Evolutionary conservation across 2,797 vertebrate species (phyloP).

Genomic region (Fistularia commersonii): DNA sequence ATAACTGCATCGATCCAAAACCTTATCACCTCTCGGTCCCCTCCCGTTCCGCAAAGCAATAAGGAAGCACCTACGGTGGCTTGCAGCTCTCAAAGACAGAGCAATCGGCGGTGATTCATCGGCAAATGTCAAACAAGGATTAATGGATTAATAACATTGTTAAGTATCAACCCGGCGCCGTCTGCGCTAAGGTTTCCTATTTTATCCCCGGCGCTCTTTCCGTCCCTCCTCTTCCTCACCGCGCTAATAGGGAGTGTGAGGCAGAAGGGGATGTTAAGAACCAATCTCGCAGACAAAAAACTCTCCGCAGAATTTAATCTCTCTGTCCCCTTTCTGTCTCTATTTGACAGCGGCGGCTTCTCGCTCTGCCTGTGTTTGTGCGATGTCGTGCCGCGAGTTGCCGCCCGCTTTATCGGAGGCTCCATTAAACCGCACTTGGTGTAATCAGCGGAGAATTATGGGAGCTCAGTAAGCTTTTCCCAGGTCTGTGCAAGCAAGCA

Average conservation of each 20-base stretch:
- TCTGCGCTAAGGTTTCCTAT: constrained; percentile 47
- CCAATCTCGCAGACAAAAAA: constrained; percentile 78
- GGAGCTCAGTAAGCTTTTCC: constrained; percentile 41
- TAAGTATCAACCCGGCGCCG: constrained; percentile 69
- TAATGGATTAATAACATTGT: constrained; percentile 79
- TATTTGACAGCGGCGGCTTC: constrained; percentile 59
- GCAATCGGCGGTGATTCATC: constrained; percentile 70
- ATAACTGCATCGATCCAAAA: too few species aligned
- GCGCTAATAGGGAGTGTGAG: constrained; percentile 64
- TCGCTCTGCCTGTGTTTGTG: constrained; percentile 17
- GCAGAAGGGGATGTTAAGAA: constrained; percentile 70
- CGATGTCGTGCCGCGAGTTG: constrained; percentile 21
- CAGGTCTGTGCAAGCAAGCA: constrained; percentile 23
- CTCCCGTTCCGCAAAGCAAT: too few species aligned
- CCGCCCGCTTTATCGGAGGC: constrained; percentile 58
- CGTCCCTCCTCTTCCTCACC: constrained; percentile 49
- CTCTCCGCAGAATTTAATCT: constrained; percentile 78
- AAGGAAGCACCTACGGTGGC: constrained; percentile 24
- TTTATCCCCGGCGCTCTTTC: constrained; percentile 28
- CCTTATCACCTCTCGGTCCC: too few species aligned
- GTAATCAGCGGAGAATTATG: constrained; percentile 76
- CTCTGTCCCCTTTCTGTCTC: constrained; percentile 75
- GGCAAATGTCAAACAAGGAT: constrained; percentile 78
- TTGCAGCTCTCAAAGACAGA: constrained; percentile 50
- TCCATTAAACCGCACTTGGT: constrained; percentile 70